Evolutionary conservation across 2,888 invertebrate species (phyloP), one percentile per base, ranked within the genome.

Genomic region (Eilema sororculum): DNA sequence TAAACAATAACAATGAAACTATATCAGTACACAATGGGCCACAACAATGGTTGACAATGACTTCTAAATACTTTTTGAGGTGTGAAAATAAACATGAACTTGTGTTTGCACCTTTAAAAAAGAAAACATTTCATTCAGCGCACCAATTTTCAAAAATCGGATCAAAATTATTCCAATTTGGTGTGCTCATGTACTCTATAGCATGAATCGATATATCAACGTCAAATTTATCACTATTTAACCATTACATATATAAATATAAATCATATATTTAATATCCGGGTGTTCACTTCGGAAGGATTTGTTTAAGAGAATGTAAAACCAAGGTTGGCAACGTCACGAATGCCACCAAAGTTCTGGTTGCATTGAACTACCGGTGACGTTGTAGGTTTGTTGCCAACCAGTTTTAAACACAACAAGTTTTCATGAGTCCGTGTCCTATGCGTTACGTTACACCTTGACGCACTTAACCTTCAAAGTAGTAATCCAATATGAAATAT

Each of bases 311-410:
- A 90, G 92, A 93, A 90, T 89, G 92, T 91, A 82, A 82, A 78
- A 73, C 83, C 91, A 93, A 92, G 93, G 93, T 88, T 88, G 82
- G 74, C 80, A 76, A 86, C 87, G 86, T 88, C 85, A 89, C 87
- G 85, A 87, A 80, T 85, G 83, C 71, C 63, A 67, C 58, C 58
- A 69, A 63, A 71, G n/a, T 66, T 65, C 76, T 72, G 71, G 72
- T 68, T 65, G 66, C 72, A 64, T 68, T 68, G 68, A 73, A 73
- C 69, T 77, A 66, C 71, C 37, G 37, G 57, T 73, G 57, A 41
- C 59, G 66, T 63, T 58, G 57, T 66, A 12, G 24, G 58, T 41
- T 22, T 41, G 41, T 57, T 57, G 16, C 28, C 58, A 28, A 68
- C 52, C 68, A 58, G 70, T 68, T 64, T 71, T 33, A 59, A 33